Conservation (phyloP, 2,888 invertebrate species). For the Thymelicus sylvestris region DNA sequence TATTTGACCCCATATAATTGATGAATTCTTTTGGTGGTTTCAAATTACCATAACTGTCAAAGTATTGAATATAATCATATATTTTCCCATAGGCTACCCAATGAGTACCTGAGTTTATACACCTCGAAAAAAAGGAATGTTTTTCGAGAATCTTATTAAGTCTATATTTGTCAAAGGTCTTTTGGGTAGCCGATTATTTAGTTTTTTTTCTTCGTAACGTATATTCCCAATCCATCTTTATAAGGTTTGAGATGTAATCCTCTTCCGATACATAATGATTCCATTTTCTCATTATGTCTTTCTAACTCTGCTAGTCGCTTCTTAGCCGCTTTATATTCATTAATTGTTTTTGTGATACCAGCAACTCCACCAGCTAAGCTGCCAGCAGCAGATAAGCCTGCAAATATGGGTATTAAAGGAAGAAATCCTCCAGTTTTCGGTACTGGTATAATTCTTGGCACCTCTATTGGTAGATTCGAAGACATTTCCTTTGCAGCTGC, state of each 20-base stretch:
- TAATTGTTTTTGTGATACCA: background rate
- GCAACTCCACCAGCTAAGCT: background rate
- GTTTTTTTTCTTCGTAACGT: background rate
- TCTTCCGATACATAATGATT: background rate
- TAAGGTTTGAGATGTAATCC: background rate
- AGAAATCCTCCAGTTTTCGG: background rate
- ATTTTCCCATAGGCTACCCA: background rate
- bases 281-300: background rate
- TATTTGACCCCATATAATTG: background rate
- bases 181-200: background rate
- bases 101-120: background rate
- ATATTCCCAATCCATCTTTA: background rate
- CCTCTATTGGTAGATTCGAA: background rate
- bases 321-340: background rate
- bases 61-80: background rate
- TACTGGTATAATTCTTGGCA: background rate
- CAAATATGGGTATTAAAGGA: background rate
- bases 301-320: background rate
- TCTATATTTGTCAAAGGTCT: background rate
- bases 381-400: background rate
- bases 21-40: slow-evolving; percentile 1
- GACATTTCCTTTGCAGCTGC: background rate
- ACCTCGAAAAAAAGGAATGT: background rate
- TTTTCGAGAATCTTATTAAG: background rate
- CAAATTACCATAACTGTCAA: background rate